These are phyloP conservation scores for Trogon melanurus DNA, from an alignment of 2,113 vertebrate genomes.

Conservation along the genomic window DNA sequence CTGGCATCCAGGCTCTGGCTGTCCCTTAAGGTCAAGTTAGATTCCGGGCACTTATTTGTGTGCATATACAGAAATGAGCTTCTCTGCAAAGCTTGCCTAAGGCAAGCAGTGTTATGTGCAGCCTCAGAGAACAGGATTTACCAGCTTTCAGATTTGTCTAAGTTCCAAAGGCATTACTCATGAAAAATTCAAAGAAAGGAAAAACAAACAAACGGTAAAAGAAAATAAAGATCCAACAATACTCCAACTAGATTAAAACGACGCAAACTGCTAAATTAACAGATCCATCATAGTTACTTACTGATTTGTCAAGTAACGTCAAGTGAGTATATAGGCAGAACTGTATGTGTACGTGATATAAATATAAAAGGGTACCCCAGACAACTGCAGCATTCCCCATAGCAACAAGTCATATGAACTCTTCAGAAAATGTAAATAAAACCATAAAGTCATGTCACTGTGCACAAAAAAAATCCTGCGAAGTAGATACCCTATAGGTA, in stretches of 20 bases:
- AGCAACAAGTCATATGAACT: slow-evolving; percentile 68
- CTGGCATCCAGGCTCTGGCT: neutral
- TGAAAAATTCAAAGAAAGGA: neutral
- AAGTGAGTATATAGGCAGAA: neutral
- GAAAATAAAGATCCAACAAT: neutral
- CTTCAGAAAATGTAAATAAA: slow-evolving; percentile 73
- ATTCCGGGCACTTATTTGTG: neutral
- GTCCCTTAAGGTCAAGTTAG: neutral
- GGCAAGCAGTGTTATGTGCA: neutral
- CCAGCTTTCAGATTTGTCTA: neutral
- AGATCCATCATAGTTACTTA: neutral
- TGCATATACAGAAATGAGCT: neutral
- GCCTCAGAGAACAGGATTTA: slow-evolving; percentile 3
- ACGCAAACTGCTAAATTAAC: slow-evolving; percentile 30
- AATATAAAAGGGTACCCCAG: slow-evolving; percentile 55
- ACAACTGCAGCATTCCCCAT: slow-evolving; percentile 69
- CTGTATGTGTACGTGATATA: neutral
- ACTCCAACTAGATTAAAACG: slow-evolving; percentile 23
- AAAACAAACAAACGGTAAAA: slow-evolving; percentile 17
- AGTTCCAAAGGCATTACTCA: neutral
- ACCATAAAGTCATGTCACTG: slow-evolving; percentile 41
- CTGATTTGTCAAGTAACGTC: slow-evolving; percentile 16
- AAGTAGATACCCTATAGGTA: slow-evolving; percentile 1
- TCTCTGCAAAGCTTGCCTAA: neutral
- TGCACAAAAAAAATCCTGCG: slow-evolving; percentile 1